phyloP scores from a whole-genome alignment of 2,888 invertebrate genomes.

The Epistrophe grossulariae region DNA sequence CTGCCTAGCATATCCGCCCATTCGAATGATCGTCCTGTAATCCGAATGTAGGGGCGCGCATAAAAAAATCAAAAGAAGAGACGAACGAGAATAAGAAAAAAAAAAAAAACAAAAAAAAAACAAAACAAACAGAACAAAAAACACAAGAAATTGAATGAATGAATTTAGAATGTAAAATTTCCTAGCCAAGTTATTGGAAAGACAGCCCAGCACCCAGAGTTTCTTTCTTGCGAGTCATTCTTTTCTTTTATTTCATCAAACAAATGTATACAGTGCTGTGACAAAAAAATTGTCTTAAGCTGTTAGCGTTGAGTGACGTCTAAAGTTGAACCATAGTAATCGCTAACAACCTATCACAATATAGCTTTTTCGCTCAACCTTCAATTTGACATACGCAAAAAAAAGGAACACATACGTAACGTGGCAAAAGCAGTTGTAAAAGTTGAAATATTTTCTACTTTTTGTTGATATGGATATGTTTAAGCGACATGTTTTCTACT shows the following conservation, averaged over 20 bases:
- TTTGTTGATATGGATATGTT: too few relatives aligned
- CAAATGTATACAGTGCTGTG: not conserved
- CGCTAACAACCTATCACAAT: too few relatives aligned
- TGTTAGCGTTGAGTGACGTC: too few relatives aligned
- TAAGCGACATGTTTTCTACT: too few relatives aligned
- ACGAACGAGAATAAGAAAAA: constrained; percentile 3
- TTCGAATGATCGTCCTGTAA: constrained; percentile 72
- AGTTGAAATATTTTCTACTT: too few relatives aligned
- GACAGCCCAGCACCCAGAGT: constrained; percentile 5
- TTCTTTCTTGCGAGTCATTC: constrained; percentile 44
- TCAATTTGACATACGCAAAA: too few relatives aligned
- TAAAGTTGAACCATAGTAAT: too few relatives aligned
- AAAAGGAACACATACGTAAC: too few relatives aligned
- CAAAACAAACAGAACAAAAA: constrained; percentile 20
- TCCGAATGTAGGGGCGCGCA: constrained; percentile 56
- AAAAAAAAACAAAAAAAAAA: constrained; percentile 19
- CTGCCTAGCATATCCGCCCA: constrained; percentile 57
- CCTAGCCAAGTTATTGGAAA: constrained; percentile 64
- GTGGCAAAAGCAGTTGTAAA: too few relatives aligned
- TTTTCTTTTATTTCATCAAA: constrained; percentile 44
- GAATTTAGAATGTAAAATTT: constrained; percentile 69
- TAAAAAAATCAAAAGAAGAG: constrained; percentile 34
- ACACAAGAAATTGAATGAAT: constrained; percentile 73
- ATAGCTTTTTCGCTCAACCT: too few relatives aligned
- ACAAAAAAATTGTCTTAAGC: not conserved